phyloP scores from a whole-genome alignment of 2,888 invertebrate species.

The Venusia cambrica region DNA sequence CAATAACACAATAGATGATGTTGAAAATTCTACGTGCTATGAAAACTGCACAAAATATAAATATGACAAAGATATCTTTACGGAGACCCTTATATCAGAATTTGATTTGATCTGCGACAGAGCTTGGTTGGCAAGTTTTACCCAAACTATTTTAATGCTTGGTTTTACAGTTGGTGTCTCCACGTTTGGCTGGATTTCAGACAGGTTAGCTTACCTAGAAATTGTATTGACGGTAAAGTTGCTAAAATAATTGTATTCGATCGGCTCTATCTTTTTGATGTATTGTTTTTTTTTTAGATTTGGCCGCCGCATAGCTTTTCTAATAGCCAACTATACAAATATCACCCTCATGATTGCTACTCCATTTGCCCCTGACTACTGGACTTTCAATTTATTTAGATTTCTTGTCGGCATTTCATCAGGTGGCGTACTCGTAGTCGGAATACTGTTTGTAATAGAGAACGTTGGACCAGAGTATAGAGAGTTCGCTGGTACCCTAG shows the following conservation, averaged over 20 bases:
- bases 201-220: conserved; percentile 48
- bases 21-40: conserved; percentile 44
- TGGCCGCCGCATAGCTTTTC: conserved; percentile 79
- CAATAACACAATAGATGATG: conserved; percentile 29
- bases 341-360: conserved; percentile 83
- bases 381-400: conserved; percentile 79
- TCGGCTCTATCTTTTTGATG: too few species aligned
- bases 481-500: conserved; percentile 49
- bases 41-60: conserved; percentile 44
- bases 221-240: too few species aligned
- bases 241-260: too few species aligned
- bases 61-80: conserved; percentile 41
- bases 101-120: conserved; percentile 50
- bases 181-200: conserved; percentile 58
- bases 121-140: conserved; percentile 50
- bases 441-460: conserved; percentile 78
- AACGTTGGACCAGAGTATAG: conserved; percentile 76
- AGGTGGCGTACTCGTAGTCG: conserved; percentile 86
- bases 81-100: conserved; percentile 45
- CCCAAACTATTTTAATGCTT: conserved; percentile 51
- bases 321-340: conserved; percentile 84
- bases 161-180: conserved; percentile 47
- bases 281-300: conserved; percentile 45
- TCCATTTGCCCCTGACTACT: conserved; percentile 82
- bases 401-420: conserved; percentile 86